Evolutionary conservation across 2,888 invertebrate genomes (phyloP), one percentile per base, ranked within the genome.

Genomic region (Cotesia congregata): DNA sequence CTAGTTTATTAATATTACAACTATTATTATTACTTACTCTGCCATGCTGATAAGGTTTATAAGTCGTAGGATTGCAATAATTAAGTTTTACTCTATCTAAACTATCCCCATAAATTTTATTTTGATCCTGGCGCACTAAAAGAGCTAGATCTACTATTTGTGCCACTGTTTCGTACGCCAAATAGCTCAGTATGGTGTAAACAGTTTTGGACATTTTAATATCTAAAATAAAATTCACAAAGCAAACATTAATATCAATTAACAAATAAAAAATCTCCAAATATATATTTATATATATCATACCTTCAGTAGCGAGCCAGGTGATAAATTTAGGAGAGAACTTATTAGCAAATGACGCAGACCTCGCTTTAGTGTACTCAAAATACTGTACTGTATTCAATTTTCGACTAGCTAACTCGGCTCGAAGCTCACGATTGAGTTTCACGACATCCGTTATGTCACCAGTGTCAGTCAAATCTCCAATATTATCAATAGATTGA

Each of bases 111-210:
- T 91, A 89, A 65, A 92, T 93, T 86, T 93, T 93, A 79, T 92
- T 93, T 62, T 92, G 92, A 87, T 97, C 97, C 84, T 96, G 93
- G 67, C 96, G 91, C 1, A 97, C 94, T 69, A 97, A 87, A 79
- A 97, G 93, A 0, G 96, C 94, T 82, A 94, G 93, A 90, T 97
- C 97, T 1, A 96, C 94, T 76, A 97, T 93, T 87, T 96, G 95
- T 0, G 97, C 97, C 6, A 98, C 95, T 0, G 96, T 96, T 90
- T 98, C 97, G 87, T 96, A 96, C 0, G 97, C 96, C 81, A 97
- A 91, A 86, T 97, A 97, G 68, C 95, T 93, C 79, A 98, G 89
- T 2, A 97, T 94, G 86, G 95, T 95, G 83, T 95, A 90, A 0
- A 95, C 95, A 70, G 93, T 90, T 17, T 90, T 89, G 0, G 92